Base-by-base conservation (phyloP, 2,888 invertebrate genomes). In the Apodemia mormo region DNA sequence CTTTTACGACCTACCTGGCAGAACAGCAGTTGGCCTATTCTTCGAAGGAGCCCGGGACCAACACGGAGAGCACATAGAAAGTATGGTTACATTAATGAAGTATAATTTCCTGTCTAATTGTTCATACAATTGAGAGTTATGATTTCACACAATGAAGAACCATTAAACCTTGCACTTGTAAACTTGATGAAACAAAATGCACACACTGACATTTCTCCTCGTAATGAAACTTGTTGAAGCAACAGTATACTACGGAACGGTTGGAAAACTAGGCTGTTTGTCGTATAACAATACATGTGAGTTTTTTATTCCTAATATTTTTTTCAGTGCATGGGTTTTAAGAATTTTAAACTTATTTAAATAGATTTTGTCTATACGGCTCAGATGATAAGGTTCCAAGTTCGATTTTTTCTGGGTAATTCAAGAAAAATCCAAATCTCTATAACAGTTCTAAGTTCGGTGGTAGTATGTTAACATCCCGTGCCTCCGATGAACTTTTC, bases 251-350 rank as follows among this genome's bases (percentile, higher is more conserved):
- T 61, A 30, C 68, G 87, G 83, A 0, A 81, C 71, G 72, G 82
- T 91, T 10, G 87, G 87, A 1, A 77, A 74, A 54, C 72, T 74
- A 9, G 85, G 83, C 2, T 91, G 91, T 66, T 79, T 91, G 2
- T 80, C 77, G 65, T 91, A 76, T 74, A 92, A 92, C 75, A 78
- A 79, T 52, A 89, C 89, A 45, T 92, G 91, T 92, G 74, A 90
- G 91, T 91, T 80, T 52, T 37, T 58, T 10, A 52, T 58, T 67
- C 2, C 12, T 30, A 29, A 54, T 33, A 37, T 10, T 52, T 49
- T 40, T 40, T 45, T 45, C 12, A 45, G 14, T 14, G 14, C 14
- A 12, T 49, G 49, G 14, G 12, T 4, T 49, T 14, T 1, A 22
- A 22, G 22, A 22, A 22, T 22, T 22, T 22, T 22, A 22, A 22